phyloP scores from a whole-genome alignment of 2,888 invertebrate genomes.

The Ectemnius continuus region DNA sequence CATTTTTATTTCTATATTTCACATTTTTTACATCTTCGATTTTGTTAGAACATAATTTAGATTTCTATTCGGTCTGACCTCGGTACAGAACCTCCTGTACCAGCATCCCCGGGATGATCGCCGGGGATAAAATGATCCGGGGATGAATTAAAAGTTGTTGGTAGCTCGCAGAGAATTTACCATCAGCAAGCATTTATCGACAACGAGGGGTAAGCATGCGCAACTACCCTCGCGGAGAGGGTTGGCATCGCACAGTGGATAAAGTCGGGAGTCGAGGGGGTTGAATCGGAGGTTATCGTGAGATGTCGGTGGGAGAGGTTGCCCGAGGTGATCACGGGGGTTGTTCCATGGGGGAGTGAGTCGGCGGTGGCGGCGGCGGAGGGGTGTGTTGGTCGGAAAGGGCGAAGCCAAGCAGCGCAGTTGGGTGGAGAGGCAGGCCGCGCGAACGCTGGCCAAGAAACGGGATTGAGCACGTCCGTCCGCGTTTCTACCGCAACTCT shows the following conservation, averaged over 20 bases:
- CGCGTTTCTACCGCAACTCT: not conserved
- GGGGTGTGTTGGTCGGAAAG: not conserved
- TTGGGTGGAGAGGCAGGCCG: conserved; percentile 17
- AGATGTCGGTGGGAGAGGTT: conserved; percentile 5
- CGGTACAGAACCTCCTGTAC: conserved; percentile 30
- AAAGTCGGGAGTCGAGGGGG: not conserved
- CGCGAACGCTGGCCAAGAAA: conserved; percentile 16
- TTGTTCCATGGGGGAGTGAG: conserved; percentile 8
- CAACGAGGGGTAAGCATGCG: not conserved
- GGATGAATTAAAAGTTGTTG: not conserved
- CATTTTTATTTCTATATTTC: too few relatives aligned
- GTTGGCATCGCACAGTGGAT: not conserved
- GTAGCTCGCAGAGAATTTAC: not conserved
- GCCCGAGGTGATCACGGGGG: conserved; percentile 25
- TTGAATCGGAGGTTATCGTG: not conserved
- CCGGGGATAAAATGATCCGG: too few relatives aligned
- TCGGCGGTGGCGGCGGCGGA: not conserved
- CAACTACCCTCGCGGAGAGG: not conserved
- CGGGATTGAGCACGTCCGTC: not conserved
- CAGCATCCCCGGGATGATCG: too few relatives aligned
- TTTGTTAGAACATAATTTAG: too few relatives aligned
- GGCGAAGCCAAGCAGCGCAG: conserved; percentile 21
- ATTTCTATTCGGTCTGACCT: conserved; percentile 38
- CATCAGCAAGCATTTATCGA: conserved; percentile 2
- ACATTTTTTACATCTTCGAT: too few relatives aligned